These are phyloP conservation scores for Apostichopus californicus DNA, from an alignment of 35 echinoderm and acorn worm species.

Conservation along the genomic window DNA sequence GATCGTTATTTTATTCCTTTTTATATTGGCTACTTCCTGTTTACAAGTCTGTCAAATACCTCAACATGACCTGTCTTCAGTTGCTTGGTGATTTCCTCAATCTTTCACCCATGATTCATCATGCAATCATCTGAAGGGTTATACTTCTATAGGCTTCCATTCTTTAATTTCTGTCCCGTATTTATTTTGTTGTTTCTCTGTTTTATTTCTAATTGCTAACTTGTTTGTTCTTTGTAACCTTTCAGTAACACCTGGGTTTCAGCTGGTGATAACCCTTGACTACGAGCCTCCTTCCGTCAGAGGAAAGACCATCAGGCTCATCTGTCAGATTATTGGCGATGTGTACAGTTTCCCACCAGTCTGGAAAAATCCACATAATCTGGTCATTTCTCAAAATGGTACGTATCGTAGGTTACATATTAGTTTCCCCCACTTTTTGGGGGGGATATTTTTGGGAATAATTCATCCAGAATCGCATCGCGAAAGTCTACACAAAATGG, in stretches of 20 bases:
- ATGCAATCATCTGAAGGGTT: too few species aligned
- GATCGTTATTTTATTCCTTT: too few species aligned
- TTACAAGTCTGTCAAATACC: too few species aligned
- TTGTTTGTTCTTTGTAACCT: background rate
- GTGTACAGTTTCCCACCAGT: background rate
- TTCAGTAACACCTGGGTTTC: slow-evolving; percentile 3
- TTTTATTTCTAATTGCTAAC: too few species aligned
- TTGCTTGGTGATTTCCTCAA: too few species aligned
- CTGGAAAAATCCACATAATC: slow-evolving; percentile 23
- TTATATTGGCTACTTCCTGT: too few species aligned
- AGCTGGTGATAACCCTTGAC: slow-evolving; percentile 20
- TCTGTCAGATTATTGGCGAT: slow-evolving; percentile 9
- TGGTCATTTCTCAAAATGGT: slow-evolving; percentile 17
- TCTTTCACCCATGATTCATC: too few species aligned
- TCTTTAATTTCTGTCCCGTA: background rate
- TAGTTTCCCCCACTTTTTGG: background rate
- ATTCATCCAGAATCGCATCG: too few species aligned
- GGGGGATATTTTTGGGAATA: background rate
- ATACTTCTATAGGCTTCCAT: background rate
- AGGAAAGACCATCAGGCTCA: background rate
- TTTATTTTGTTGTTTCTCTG: background rate
- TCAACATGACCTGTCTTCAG: too few species aligned
- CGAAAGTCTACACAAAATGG: too few species aligned
- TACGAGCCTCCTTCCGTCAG: background rate
- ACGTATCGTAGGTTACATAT: background rate